Conservation (phyloP, 1,140 invertebrate species). For the Ceratosolen fusciceps region DNA sequence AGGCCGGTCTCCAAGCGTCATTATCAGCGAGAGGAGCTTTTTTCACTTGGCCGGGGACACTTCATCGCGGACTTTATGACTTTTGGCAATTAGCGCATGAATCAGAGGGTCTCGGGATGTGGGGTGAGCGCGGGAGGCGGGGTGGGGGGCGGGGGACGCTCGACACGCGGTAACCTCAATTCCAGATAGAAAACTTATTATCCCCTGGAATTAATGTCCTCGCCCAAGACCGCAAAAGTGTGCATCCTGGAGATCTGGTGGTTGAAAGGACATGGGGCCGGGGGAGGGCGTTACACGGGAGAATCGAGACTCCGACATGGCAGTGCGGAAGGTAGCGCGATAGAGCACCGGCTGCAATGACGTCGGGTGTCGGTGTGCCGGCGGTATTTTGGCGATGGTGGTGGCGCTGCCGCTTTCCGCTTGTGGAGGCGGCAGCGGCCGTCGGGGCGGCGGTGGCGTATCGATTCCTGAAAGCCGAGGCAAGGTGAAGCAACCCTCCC, state of each 20-base stretch:
- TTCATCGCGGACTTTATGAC: conserved; percentile 15
- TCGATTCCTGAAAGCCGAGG: conserved; percentile 56
- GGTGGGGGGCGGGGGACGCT: too few species aligned
- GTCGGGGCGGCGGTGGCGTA: conserved; percentile 50
- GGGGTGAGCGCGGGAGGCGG: conserved; percentile 14
- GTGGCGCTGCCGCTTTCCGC: conserved; percentile 28
- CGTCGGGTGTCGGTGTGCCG: conserved; percentile 17
- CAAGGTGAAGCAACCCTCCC: conserved; percentile 54
- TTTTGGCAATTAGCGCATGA: conserved; percentile 34
- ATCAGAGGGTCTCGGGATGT: conserved; percentile 28
- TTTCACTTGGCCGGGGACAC: conserved; percentile 21
- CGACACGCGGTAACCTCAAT: conserved; percentile 28
- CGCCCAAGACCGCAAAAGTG: conserved; percentile 33
- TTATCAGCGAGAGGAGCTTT: conserved; percentile 17
- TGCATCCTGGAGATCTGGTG: conserved; percentile 43
- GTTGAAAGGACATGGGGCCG: background rate
- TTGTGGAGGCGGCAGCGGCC: too few species aligned
- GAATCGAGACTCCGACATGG: conserved; percentile 40
- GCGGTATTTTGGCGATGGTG: conserved; percentile 37
- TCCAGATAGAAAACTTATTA: conserved; percentile 35
- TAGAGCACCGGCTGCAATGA: conserved; percentile 29
- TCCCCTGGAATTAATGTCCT: conserved; percentile 9
- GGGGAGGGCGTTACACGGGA: conserved; percentile 54
- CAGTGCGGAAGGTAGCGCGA: conserved; percentile 4
- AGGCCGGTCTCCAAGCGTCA: background rate